A percentile compares a stretch with the other conserved stretches of the same genome.
These are phyloP conservation scores for Congeria kusceri DNA, from an alignment of 2,888 invertebrate genomes.

Conservation along the genomic window DNA sequence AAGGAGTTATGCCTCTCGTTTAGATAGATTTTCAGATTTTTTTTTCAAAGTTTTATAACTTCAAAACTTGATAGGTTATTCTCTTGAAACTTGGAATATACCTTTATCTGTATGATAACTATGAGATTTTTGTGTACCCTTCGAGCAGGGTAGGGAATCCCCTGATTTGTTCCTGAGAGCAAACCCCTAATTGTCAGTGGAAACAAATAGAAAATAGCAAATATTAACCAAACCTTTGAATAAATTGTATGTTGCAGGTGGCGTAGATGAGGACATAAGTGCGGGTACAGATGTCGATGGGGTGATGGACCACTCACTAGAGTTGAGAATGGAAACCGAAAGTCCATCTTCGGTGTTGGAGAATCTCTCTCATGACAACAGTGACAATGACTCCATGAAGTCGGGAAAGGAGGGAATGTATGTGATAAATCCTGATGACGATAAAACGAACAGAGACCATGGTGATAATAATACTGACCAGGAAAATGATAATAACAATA, in stretches of 20 bases:
- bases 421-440: constrained; percentile 40
- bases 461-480: constrained; percentile 9
- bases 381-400: constrained; percentile 50
- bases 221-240: not conserved
- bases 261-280: constrained; percentile 8
- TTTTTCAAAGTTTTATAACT: too few relatives aligned
- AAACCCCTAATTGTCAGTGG: too few relatives aligned
- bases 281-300: constrained; percentile 38
- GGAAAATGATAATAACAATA: constrained; percentile 3
- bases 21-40: too few relatives aligned
- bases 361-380: constrained; percentile 37
- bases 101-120: too few relatives aligned
- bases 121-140: too few relatives aligned
- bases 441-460: not conserved
- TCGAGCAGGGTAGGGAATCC: too few relatives aligned
- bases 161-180: too few relatives aligned
- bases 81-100: too few relatives aligned
- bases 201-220: too few relatives aligned
- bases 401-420: constrained; percentile 49
- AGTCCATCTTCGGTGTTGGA: constrained; percentile 59
- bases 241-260: not conserved
- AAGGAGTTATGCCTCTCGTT: too few relatives aligned
- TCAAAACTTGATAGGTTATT: too few relatives aligned
- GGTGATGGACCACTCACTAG: constrained; percentile 20
- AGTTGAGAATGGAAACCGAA: constrained; percentile 52